Base-by-base conservation (phyloP, 2,797 vertebrate species). In the Pterois miles region DNA sequence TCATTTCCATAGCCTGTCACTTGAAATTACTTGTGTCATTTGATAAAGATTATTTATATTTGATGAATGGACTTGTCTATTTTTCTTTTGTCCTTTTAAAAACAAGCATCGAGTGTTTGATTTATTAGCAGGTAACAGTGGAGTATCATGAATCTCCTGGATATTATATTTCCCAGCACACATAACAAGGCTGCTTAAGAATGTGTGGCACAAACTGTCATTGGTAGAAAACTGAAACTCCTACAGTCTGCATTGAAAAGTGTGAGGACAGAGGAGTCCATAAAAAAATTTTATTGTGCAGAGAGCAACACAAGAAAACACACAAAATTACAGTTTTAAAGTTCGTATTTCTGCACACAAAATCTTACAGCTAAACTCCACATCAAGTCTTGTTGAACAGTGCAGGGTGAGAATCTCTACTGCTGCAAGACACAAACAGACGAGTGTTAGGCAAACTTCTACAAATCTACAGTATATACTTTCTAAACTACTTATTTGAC, bases 201-300 rank as follows among this genome's bases (percentile, higher is more conserved):
- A 64, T 58, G n/a, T 7, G 27, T 33, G 27, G 20, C n/a, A 48
- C 40, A 46, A 64, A 46, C 25, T 43, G n/a, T 23, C 0, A 0
- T 33, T 33, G n/a, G 20, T 65, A 10, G 3, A 40, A 46, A 52
- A 66, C 64, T 2, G 14, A 27, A 72, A 71, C 20, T 25, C 12
- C 31, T 52, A 13, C 18, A 64, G n/a, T 38, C 4, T 16, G 10
- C 9, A 76, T 9, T 27, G 9, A 71, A 73, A 63, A 66, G 22
- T 43, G 3, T 12, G 8, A 50, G 54, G 31, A 65, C 46, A 70
- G 9, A 71, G 48, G 2, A 62, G 23, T 85, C 73, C 66, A 82
- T 90, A 83, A 86, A 84, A 85, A 92, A 89, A 64, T 60, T 92
- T 93, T 91, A 93, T 89, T 94, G 71, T 83, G 66, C 76, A 89